Evolutionary conservation across 2,797 vertebrate species (phyloP).

Genomic region (Enteromius paludinosus): DNA sequence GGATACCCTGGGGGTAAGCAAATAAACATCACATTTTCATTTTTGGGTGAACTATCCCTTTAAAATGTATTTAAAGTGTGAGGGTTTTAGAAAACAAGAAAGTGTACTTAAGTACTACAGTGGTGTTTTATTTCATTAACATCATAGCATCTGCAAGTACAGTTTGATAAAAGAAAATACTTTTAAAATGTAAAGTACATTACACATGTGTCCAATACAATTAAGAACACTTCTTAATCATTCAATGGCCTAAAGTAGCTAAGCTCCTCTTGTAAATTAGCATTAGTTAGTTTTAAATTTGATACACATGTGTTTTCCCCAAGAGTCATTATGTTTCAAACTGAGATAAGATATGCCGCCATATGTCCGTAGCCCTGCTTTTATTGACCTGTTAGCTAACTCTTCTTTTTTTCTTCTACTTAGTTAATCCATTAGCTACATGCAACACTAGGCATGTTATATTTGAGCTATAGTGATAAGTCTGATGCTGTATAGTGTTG

Average conservation of each 20-base stretch:
- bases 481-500: slow-evolving; percentile 9
- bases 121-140: neutral
- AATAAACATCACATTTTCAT: too few relatives aligned
- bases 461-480: neutral
- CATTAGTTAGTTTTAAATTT: neutral
- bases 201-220: neutral
- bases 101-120: neutral
- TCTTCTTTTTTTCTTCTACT: neutral
- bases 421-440: neutral
- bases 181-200: neutral
- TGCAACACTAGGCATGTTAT: neutral
- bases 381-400: neutral
- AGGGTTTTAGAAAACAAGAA: too few relatives aligned
- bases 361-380: neutral
- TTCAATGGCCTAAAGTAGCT: neutral
- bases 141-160: neutral
- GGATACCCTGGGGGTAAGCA: too few relatives aligned
- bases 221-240: neutral
- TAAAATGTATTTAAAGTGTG: too few relatives aligned
- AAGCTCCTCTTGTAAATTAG: neutral
- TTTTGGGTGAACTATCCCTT: too few relatives aligned
- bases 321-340: neutral
- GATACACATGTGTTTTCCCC: neutral
- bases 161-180: neutral
- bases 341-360: neutral